Evolutionary conservation across 2,113 vertebrate genomes (phyloP).

Genomic region (Burhinus oedicnemus): DNA sequence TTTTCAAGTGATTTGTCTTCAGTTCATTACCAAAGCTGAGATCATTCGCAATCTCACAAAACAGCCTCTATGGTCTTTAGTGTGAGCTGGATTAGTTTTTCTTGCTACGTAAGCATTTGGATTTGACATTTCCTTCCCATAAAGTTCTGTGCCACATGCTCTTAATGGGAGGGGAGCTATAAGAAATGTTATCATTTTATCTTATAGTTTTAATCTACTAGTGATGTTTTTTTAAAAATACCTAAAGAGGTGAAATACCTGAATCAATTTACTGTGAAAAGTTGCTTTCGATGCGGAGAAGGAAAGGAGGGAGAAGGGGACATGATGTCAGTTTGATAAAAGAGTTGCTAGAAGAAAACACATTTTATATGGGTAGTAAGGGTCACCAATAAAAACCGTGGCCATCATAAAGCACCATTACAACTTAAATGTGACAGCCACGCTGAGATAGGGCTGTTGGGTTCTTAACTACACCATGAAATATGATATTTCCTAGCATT

Average conservation of each 20-base stretch:
- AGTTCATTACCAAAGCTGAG: not conserved
- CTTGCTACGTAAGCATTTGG: not conserved
- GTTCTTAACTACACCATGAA: not conserved
- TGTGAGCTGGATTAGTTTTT: rapidly evolving
- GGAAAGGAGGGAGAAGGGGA: not conserved
- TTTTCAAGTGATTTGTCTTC: not conserved
- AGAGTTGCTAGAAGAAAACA: not conserved
- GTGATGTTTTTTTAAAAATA: not conserved
- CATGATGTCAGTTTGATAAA: not conserved
- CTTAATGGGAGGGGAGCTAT: not conserved
- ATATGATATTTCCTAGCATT: not conserved
- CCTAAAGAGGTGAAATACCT: not conserved
- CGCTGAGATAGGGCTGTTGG: not conserved
- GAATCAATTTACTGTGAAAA: not conserved
- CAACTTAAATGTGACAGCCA: not conserved
- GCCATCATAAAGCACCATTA: not conserved
- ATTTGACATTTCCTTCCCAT: not conserved
- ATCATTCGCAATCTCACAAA: not conserved
- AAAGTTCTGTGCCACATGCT: not conserved
- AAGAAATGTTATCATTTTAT: not conserved
- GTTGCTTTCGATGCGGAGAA: not conserved
- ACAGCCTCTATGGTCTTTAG: not conserved
- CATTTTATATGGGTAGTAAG: not conserved
- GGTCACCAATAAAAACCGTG: not conserved
- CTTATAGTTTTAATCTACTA: not conserved